These are phyloP conservation scores for Poeciliopsis presidionis DNA, from an alignment of 2,797 vertebrate species.

Conservation along the genomic window DNA sequence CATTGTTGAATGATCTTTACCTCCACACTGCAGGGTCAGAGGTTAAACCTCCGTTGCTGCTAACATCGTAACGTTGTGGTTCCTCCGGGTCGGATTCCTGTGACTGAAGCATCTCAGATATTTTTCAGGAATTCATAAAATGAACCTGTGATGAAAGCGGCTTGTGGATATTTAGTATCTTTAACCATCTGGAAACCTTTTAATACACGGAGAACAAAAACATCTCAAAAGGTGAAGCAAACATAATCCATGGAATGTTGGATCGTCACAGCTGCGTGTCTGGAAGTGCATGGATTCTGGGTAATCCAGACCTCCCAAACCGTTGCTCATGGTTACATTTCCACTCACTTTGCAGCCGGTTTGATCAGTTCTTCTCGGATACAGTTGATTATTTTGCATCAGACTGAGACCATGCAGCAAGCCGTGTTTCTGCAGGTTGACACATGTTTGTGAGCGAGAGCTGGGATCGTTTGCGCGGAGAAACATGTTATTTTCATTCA, in stretches of 20 bases:
- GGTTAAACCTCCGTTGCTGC: background rate
- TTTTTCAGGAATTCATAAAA: background rate
- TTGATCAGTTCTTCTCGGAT: background rate
- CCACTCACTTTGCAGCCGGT: background rate
- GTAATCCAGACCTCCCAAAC: background rate
- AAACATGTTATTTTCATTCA: slow-evolving; percentile 5
- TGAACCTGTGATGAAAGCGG: background rate
- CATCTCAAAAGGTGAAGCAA: background rate
- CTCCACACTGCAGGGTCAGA: no score
- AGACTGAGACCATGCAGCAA: background rate
- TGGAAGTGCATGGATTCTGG: background rate
- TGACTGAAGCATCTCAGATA: background rate
- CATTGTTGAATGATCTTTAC: no score
- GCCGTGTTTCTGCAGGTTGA: slow-evolving; percentile 14
- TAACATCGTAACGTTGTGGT: background rate
- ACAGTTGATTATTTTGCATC: background rate
- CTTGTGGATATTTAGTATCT: background rate
- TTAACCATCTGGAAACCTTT: slow-evolving; percentile 30
- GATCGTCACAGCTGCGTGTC: background rate
- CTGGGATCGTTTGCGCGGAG: background rate
- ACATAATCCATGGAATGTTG: background rate
- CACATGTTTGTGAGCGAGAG: slow-evolving; percentile 9
- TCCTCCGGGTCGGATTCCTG: background rate
- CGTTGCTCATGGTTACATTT: background rate
- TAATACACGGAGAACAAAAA: background rate